phyloP scores from a whole-genome alignment of 37 sponge, comb jelly and placozoan genomes.

The Haliclona indistincta region DNA sequence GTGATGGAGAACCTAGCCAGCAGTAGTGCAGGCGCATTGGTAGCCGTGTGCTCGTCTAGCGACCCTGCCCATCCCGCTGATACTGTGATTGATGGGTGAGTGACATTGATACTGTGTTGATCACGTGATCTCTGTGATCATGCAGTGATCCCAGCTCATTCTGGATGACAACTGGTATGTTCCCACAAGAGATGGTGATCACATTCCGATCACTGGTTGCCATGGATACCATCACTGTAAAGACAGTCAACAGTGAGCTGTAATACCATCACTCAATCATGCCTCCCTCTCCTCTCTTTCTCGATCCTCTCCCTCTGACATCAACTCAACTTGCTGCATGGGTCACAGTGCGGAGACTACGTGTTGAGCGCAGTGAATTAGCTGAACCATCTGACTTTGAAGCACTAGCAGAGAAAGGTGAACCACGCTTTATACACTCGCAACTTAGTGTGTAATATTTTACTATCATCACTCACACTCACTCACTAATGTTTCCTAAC shows the following conservation, averaged over 20 bases:
- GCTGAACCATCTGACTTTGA: constrained; percentile 35
- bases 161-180: constrained; percentile 83
- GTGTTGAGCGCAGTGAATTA: constrained; percentile 26
- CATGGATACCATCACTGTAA: constrained; percentile 22
- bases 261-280: constrained; percentile 35
- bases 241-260: constrained; percentile 66
- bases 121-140: neutral
- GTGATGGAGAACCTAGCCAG: neutral
- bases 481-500: neutral
- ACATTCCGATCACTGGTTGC: constrained; percentile 41
- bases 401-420: constrained; percentile 37
- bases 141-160: constrained; percentile 69
- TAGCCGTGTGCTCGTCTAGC: constrained; percentile 56
- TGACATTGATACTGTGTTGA: neutral
- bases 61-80: constrained; percentile 74
- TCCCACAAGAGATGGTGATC: constrained; percentile 78
- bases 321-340: neutral
- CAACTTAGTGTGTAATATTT: neutral
- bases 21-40: neutral
- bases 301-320: neutral
- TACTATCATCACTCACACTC: neutral
- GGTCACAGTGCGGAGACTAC: constrained; percentile 12
- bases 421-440: neutral
- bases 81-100: constrained; percentile 78
- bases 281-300: neutral